Evolutionary conservation across 2,113 vertebrate species (phyloP).

Genomic region (Campylomormyrus tamandua): DNA sequence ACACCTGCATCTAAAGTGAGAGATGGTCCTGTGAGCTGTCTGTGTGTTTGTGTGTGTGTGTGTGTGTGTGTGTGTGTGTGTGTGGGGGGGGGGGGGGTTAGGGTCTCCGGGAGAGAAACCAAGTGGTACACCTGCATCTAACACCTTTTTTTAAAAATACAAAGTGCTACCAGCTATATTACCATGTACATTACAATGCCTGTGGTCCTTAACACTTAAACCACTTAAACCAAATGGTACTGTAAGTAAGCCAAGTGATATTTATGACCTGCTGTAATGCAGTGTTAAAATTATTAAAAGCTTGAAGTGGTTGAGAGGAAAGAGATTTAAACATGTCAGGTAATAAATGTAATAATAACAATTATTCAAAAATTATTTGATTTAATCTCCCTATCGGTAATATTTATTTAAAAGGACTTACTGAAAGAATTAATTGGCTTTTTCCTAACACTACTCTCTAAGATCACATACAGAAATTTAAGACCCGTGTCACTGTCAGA

Average conservation of each 20-base stretch:
- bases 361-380: background rate
- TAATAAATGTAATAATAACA: background rate
- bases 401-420: background rate
- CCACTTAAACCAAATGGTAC: background rate
- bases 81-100: too few relatives aligned
- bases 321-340: background rate
- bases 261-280: background rate
- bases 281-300: background rate
- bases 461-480: background rate
- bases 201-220: background rate
- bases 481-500: background rate
- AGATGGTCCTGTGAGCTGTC: background rate
- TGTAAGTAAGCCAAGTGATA: background rate
- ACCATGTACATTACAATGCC: background rate
- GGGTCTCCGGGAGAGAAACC: background rate
- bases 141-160: background rate
- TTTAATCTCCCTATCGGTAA: background rate
- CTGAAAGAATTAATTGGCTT: background rate
- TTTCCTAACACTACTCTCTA: background rate
- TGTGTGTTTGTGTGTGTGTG: too few relatives aligned
- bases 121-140: background rate
- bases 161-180: background rate
- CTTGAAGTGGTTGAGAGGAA: background rate
- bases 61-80: too few relatives aligned
- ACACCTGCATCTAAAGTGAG: slow-evolving; percentile 16